phyloP scores from a whole-genome alignment of 2,113 vertebrate genomes.

The Canis aureus region DNA sequence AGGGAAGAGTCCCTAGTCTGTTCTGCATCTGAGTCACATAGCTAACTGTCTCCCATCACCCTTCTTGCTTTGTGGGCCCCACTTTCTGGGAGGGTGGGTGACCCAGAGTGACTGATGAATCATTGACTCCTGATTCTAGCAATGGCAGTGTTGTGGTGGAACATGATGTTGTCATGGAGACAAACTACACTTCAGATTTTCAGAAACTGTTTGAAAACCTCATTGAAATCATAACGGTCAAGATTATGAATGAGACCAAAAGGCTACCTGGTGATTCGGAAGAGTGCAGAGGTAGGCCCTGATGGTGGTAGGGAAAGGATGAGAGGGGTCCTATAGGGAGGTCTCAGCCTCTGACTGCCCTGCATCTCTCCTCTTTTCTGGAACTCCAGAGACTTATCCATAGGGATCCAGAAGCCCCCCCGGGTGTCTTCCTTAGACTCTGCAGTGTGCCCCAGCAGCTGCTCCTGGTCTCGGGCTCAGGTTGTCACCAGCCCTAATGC shows the following conservation, averaged over 20 bases:
- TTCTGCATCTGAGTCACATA: not conserved
- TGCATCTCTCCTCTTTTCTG: not conserved
- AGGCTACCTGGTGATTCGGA: accelerated
- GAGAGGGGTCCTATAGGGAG: not conserved
- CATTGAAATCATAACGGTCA: not conserved
- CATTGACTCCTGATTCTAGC: not conserved
- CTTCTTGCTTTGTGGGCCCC: not conserved
- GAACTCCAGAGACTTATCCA: not conserved
- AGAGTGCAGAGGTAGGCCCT: not conserved
- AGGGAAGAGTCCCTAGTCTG: not conserved
- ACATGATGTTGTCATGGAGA: not conserved
- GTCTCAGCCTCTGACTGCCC: not conserved
- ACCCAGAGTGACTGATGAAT: not conserved
- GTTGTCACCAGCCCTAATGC: not conserved
- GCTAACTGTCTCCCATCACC: not conserved
- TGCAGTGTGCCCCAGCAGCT: accelerated
- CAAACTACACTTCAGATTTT: not conserved
- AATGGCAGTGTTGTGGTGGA: constrained; percentile 43
- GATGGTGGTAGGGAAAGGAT: not conserved
- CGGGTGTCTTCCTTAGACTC: not conserved
- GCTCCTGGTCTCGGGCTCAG: not conserved
- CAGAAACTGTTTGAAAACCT: not conserved
- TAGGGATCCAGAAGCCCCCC: not conserved
- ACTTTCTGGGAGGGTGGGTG: not conserved
- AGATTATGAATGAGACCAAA: not conserved